Conservation (phyloP, 2,888 invertebrate genomes). For the Neoitamus cyanurus region DNA sequence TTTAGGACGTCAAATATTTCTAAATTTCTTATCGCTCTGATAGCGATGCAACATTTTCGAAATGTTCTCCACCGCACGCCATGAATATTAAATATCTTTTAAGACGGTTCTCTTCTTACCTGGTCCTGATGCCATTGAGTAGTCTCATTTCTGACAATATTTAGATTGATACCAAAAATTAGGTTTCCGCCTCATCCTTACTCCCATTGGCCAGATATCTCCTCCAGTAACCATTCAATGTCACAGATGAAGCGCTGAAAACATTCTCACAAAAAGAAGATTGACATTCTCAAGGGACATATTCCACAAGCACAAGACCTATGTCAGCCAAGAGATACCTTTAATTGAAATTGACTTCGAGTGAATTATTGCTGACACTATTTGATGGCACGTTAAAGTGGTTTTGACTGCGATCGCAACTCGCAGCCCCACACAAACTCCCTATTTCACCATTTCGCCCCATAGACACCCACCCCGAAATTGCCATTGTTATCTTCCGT, state of each 20-base stretch:
- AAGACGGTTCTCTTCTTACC: background rate
- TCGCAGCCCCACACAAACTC: conserved; percentile 7
- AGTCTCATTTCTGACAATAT: conserved; percentile 8
- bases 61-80: background rate
- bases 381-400: conserved; percentile 52
- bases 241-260: conserved; percentile 48
- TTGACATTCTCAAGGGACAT: conserved; percentile 48
- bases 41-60: background rate
- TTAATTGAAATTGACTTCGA: conserved; percentile 53
- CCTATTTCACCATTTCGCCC: background rate
- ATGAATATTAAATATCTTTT: background rate
- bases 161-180: background rate
- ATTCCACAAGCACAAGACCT: conserved; percentile 47
- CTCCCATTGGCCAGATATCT: background rate
- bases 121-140: background rate
- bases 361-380: conserved; percentile 53
- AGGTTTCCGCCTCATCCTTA: background rate
- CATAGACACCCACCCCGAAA: background rate
- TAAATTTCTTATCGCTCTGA: background rate
- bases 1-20: background rate
- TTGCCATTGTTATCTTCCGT: conserved; percentile 3
- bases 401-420: conserved; percentile 47
- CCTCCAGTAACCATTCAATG: background rate
- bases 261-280: conserved; percentile 47
- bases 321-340: conserved; percentile 48